Evolutionary conservation across 2,113 vertebrate species (phyloP).

Genomic region (Cephalopterus ornatus): DNA sequence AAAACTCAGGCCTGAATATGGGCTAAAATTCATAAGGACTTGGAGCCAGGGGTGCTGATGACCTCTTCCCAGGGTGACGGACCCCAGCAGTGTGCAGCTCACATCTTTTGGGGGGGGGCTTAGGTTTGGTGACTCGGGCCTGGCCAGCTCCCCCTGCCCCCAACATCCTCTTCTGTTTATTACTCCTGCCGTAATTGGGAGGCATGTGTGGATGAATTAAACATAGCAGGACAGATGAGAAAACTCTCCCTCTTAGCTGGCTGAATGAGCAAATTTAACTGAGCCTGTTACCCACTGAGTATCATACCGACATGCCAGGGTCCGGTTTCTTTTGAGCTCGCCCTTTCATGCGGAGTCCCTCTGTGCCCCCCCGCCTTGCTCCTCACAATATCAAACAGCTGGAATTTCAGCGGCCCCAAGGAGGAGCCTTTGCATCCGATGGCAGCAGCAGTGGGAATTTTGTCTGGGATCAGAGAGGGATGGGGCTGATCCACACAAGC

Average conservation of each 20-base stretch:
- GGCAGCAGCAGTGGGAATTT: slow-evolving; percentile 29
- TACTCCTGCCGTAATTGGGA: slow-evolving; percentile 52
- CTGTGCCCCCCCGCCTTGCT: slow-evolving; percentile 62
- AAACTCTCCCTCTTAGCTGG: slow-evolving; percentile 72
- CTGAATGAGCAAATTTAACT: slow-evolving; percentile 80
- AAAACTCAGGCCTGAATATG: not conserved
- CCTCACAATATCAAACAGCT: slow-evolving; percentile 79
- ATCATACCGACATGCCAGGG: slow-evolving; percentile 68
- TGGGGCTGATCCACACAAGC: not conserved
- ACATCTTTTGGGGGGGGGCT: not conserved
- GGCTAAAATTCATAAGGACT: not conserved
- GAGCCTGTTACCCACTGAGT: slow-evolving; percentile 76
- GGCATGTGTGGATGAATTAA: slow-evolving; percentile 63
- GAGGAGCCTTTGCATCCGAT: slow-evolving; percentile 48
- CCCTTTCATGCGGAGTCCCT: slow-evolving; percentile 75
- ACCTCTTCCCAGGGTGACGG: not conserved
- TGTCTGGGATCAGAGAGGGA: not conserved
- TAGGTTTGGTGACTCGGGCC: not conserved
- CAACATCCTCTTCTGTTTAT: slow-evolving; percentile 36
- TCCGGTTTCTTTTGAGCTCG: slow-evolving; percentile 73
- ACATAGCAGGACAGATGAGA: slow-evolving; percentile 69
- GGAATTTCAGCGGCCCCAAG: slow-evolving; percentile 65
- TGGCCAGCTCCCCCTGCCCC: not conserved
- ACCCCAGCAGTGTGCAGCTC: not conserved
- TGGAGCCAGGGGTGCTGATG: not conserved